phyloP scores from a whole-genome alignment of 2,797 vertebrate genomes.

The Nyctibius grandis region DNA sequence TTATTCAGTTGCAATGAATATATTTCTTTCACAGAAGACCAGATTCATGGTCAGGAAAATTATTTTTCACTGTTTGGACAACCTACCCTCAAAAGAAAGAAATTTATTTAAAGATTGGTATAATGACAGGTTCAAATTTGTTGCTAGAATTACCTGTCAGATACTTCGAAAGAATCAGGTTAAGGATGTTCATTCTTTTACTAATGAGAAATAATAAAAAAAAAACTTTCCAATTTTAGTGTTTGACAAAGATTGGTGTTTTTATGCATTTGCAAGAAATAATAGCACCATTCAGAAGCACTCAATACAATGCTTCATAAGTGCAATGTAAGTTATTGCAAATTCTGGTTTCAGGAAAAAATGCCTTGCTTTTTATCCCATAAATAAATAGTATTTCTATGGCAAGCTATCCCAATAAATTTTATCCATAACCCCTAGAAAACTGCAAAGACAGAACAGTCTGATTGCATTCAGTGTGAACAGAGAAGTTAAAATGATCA shows the following conservation, averaged over 20 bases:
- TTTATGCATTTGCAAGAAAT: slow-evolving; percentile 23
- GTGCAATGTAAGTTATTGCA: not conserved
- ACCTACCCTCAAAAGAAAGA: not conserved
- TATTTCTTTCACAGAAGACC: not conserved
- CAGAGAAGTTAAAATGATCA: not conserved
- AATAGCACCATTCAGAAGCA: not conserved
- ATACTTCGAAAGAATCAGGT: not conserved
- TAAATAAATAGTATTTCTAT: not conserved
- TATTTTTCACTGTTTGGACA: slow-evolving; percentile 9
- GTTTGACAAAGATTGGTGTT: not conserved
- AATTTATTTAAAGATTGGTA: not conserved
- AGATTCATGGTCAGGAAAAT: not conserved
- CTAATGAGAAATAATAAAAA: not conserved
- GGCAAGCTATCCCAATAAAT: not conserved
- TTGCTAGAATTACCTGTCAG: slow-evolving; percentile 29
- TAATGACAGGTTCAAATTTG: not conserved
- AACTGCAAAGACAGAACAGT: not conserved
- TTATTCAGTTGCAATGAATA: not conserved
- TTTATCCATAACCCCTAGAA: not conserved
- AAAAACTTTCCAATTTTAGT: not conserved
- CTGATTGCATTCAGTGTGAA: not conserved
- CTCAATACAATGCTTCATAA: not conserved
- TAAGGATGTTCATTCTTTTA: slow-evolving; percentile 18
- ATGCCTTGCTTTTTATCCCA: not conserved
- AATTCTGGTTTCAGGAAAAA: not conserved